phyloP scores from a whole-genome alignment of 2,888 invertebrate genomes.

The Mythimna albipuncta region DNA sequence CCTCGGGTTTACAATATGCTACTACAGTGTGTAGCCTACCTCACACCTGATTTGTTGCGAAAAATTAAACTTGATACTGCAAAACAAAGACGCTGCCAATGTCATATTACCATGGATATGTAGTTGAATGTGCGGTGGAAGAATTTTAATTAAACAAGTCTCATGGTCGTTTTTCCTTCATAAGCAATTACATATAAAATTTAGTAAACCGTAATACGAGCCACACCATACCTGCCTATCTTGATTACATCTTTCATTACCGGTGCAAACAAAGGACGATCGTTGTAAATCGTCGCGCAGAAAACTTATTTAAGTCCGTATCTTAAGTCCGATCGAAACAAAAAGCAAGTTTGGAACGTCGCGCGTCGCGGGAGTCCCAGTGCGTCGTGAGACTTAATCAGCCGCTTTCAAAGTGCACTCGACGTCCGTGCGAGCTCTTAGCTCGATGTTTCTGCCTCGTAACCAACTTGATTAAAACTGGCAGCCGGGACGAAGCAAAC shows the following conservation, averaged over 20 bases:
- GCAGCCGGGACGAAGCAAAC: conserved; percentile 73
- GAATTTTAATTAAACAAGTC: conserved; percentile 36
- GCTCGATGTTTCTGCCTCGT: conserved; percentile 70
- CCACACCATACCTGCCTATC: conserved; percentile 43
- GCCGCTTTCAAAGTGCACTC: conserved; percentile 78
- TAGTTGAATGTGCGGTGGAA: background rate
- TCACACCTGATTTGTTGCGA: background rate
- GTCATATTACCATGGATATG: background rate
- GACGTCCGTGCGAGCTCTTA: conserved; percentile 74
- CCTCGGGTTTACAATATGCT: background rate
- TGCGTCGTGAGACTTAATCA: conserved; percentile 77
- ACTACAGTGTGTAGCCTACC: background rate
- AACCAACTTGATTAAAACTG: conserved; percentile 83
- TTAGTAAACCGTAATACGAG: conserved; percentile 32
- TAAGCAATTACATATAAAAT: conserved; percentile 34
- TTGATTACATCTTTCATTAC: conserved; percentile 44
- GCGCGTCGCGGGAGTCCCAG: conserved; percentile 33
- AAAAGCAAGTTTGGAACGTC: conserved; percentile 56
- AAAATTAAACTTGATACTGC: background rate
- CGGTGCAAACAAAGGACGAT: conserved; percentile 45
- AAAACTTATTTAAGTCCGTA: conserved; percentile 50
- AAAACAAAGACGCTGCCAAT: background rate
- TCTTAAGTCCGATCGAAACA: conserved; percentile 55
- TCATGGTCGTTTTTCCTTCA: conserved; percentile 16
- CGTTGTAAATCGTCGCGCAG: conserved; percentile 30